Evolutionary conservation across 2,797 vertebrate genomes (phyloP).

Genomic region (Caiman crocodilus): DNA sequence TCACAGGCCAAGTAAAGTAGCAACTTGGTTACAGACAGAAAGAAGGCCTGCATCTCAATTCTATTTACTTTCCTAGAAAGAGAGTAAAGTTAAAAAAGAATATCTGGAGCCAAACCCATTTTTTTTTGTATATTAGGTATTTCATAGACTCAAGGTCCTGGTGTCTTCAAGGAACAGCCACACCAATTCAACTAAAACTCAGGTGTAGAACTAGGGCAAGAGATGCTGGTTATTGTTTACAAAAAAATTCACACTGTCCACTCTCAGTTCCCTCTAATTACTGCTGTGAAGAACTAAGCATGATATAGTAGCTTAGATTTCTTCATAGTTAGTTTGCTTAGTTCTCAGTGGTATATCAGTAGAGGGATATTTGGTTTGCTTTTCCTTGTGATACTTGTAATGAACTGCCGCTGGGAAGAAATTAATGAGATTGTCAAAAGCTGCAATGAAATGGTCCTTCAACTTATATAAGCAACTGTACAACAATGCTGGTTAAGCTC

Average conservation of each 20-base stretch:
- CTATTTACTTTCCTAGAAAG: background rate
- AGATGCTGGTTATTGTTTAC: background rate
- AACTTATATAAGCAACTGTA: slow-evolving; percentile 49
- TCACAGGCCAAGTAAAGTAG: background rate
- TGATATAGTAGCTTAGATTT: slow-evolving; percentile 7
- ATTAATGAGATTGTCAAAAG: slow-evolving; percentile 78
- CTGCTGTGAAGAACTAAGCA: background rate
- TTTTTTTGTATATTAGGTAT: background rate
- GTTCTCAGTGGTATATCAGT: slow-evolving; percentile 35
- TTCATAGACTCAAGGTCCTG: background rate
- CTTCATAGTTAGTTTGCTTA: slow-evolving; percentile 27
- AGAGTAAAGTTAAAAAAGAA: background rate
- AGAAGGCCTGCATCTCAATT: background rate
- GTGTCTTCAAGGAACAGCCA: background rate
- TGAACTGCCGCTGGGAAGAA: slow-evolving; percentile 74
- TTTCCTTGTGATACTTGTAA: slow-evolving; percentile 72
- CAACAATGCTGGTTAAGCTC: slow-evolving; percentile 50
- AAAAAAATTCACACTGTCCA: background rate
- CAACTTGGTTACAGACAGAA: background rate
- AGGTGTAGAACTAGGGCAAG: background rate
- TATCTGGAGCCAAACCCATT: background rate
- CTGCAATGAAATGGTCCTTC: slow-evolving; percentile 53
- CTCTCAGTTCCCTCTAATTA: background rate
- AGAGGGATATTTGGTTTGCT: slow-evolving; percentile 37
- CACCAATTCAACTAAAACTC: background rate